These are phyloP conservation scores for Polydrusus tereticollis DNA, from an alignment of 2,888 invertebrate genomes.

Conservation along the genomic window DNA sequence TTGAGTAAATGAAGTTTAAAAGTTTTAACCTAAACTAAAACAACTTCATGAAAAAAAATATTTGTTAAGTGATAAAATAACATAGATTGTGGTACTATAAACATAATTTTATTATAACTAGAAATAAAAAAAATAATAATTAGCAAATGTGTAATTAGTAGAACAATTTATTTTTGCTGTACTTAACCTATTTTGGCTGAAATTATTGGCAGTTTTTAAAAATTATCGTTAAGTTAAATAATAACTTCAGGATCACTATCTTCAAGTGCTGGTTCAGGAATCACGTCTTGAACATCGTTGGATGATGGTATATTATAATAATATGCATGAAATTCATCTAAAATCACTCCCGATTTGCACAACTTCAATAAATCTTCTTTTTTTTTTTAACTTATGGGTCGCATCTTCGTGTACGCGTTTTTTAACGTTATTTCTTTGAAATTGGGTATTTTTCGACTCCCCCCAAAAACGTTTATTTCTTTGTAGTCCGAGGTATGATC, in stretches of 20 bases:
- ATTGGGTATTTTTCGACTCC: slow-evolving; percentile 5
- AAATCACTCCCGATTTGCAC: neutral
- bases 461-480: slow-evolving; percentile 33
- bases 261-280: neutral
- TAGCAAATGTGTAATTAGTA: too few species aligned
- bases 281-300: neutral
- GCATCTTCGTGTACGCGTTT: neutral
- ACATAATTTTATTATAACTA: too few species aligned
- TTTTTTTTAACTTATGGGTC: neutral
- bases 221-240: neutral
- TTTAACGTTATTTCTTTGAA: neutral
- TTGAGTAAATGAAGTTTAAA: neutral
- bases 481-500: slow-evolving; percentile 32
- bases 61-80: neutral
- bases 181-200: neutral
- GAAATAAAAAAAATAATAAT: too few species aligned
- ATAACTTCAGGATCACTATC: neutral
- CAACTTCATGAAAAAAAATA: neutral
- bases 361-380: neutral
- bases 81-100: too few species aligned
- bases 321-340: neutral
- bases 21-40: neutral
- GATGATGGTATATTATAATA: slow-evolving; percentile 5
- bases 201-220: neutral
- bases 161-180: too few species aligned